A percentile compares a stretch with the other conserved stretches of the same genome.
Conservation (phyloP, 2,797 vertebrate genomes). For the Dromococcyx pavoninus region DNA sequence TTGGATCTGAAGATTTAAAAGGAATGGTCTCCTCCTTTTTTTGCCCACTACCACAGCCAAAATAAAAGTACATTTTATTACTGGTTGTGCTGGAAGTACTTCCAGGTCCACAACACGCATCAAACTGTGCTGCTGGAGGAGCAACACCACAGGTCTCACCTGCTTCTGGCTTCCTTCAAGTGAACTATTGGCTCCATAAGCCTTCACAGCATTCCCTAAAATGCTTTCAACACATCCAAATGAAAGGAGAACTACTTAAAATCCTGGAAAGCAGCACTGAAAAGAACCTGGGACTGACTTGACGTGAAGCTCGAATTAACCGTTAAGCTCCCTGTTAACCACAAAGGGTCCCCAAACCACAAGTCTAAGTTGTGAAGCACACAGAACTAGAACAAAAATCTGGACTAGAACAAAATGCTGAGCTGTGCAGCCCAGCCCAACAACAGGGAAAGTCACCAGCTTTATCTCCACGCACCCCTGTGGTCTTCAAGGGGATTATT, state of each 20-base stretch:
- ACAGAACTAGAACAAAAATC: background rate
- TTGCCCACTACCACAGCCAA: background rate
- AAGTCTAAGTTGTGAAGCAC: background rate
- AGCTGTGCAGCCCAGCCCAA: background rate
- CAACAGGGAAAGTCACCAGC: background rate
- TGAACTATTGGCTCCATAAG: background rate
- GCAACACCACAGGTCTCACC: background rate
- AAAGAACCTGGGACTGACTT: background rate
- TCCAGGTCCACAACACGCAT: background rate
- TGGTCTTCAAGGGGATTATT: background rate
- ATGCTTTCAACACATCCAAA: background rate
- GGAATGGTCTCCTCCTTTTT: background rate
- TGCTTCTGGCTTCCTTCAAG: background rate
- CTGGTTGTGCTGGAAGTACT: background rate
- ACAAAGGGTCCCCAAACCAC: background rate
- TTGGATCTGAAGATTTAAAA: background rate
- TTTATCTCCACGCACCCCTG: background rate
- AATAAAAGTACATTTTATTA: background rate
- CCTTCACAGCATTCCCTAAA: background rate
- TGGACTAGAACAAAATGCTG: background rate
- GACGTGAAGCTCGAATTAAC: background rate
- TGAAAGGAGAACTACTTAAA: background rate
- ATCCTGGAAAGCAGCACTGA: background rate
- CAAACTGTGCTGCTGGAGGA: background rate
- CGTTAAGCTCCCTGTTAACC: background rate